phyloP scores from a whole-genome alignment of 2,797 vertebrate genomes.

The Myripristis jacobus region DNA sequence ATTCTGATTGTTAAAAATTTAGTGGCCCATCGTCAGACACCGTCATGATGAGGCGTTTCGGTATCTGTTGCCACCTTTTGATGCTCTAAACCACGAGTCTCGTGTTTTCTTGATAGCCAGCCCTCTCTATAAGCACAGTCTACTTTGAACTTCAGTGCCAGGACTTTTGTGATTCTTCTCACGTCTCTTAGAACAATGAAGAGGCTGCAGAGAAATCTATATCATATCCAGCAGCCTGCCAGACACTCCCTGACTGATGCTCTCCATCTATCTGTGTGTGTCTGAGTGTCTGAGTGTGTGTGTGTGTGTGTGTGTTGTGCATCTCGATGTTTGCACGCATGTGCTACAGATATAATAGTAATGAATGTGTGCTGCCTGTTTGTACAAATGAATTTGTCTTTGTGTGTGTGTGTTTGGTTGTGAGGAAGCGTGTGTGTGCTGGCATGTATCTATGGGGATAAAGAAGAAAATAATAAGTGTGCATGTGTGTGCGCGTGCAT shows the following conservation, averaged over 20 bases:
- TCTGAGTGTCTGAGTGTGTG: background rate
- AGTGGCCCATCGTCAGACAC: background rate
- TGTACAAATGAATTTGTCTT: background rate
- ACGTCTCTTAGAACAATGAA: conserved; percentile 47
- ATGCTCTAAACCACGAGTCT: background rate
- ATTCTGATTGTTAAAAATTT: background rate
- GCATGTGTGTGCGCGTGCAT: background rate
- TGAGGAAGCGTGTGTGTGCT: background rate
- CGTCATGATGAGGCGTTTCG: background rate
- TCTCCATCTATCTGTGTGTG: background rate
- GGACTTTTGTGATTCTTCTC: conserved; percentile 38
- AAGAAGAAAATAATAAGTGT: background rate
- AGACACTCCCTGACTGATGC: conserved; percentile 31
- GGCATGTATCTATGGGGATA: no score
- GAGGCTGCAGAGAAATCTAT: conserved; percentile 56
- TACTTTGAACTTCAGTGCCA: conserved; percentile 17
- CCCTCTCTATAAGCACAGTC: background rate
- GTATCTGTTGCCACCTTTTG: background rate
- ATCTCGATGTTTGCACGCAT: background rate
- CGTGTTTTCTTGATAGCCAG: background rate
- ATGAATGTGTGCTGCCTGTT: background rate
- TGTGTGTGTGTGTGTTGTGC: background rate
- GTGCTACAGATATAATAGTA: background rate
- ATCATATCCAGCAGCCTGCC: conserved; percentile 34
- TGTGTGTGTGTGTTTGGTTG: conserved; percentile 1